These are phyloP conservation scores for Monoplex corrugatus DNA, from an alignment of 2,888 invertebrate species.

Conservation along the genomic window DNA sequence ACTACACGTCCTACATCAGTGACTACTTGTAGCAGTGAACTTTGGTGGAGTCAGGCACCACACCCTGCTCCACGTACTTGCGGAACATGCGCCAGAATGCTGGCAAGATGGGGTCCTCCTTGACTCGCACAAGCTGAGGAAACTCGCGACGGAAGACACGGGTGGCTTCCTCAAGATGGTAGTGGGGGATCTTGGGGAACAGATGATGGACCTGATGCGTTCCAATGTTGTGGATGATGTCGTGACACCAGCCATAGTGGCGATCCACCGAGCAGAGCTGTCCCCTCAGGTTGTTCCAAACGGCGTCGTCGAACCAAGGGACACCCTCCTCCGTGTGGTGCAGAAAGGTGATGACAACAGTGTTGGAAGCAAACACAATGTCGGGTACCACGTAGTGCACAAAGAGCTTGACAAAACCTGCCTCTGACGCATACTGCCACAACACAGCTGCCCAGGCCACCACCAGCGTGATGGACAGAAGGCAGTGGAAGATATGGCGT, in stretches of 20 bases:
- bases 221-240: conserved; percentile 77
- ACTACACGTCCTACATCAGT: too few relatives aligned
- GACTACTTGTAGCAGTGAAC: conserved; percentile 69
- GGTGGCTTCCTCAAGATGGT: conserved; percentile 78
- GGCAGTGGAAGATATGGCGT: conserved; percentile 66
- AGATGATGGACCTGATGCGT: conserved; percentile 80
- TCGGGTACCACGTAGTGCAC: conserved; percentile 74
- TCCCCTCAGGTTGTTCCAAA: conserved; percentile 79
- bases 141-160: conserved; percentile 72
- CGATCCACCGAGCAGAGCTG: conserved; percentile 79
- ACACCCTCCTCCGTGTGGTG: conserved; percentile 78
- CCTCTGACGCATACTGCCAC: conserved; percentile 60
- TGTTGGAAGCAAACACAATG: conserved; percentile 75
- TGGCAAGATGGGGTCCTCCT: conserved; percentile 73
- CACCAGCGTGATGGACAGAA: conserved; percentile 63
- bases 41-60: conserved; percentile 60
- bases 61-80: conserved; percentile 67
- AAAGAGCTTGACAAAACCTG: conserved; percentile 66
- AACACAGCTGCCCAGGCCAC: conserved; percentile 64
- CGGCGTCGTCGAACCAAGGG: conserved; percentile 76
- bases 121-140: conserved; percentile 72
- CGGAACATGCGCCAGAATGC: conserved; percentile 75
- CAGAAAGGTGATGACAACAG: conserved; percentile 78
- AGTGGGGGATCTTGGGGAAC: conserved; percentile 78
- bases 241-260: conserved; percentile 78